These are phyloP conservation scores for Sarcophaga rosellei DNA, from an alignment of 2,888 invertebrate species.

Conservation along the genomic window DNA sequence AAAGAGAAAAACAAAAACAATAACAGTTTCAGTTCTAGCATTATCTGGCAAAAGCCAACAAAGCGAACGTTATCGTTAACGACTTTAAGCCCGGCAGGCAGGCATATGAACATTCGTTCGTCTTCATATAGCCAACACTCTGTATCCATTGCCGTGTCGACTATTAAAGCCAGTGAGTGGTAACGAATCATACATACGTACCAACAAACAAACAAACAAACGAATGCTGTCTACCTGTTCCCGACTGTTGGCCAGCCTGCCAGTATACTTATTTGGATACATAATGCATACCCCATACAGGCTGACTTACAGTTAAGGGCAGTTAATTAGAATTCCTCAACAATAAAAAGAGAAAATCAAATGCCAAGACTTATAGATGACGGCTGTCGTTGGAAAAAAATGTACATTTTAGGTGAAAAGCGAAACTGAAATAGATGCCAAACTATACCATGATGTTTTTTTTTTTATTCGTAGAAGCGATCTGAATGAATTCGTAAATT, in stretches of 20 bases:
- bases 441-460: no score
- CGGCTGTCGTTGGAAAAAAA: no score
- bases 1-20: neutral
- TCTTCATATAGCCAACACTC: no score
- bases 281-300: neutral
- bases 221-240: neutral
- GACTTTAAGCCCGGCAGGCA: slow-evolving; percentile 62
- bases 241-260: neutral
- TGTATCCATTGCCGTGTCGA: neutral
- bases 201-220: no score
- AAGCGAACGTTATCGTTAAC: slow-evolving; percentile 62
- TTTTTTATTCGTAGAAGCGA: no score
- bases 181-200: neutral
- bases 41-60: slow-evolving; percentile 1
- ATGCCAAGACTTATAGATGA: no score
- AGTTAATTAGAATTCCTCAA: neutral
- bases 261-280: neutral
- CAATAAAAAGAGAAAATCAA: no score
- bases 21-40: slow-evolving; percentile 10
- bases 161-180: neutral
- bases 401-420: no score
- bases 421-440: no score
- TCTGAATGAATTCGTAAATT: no score
- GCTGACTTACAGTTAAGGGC: neutral
- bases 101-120: slow-evolving; percentile 41